Evolutionary conservation across 2,113 vertebrate genomes (phyloP).

Genomic region (Hippocampus comes): DNA sequence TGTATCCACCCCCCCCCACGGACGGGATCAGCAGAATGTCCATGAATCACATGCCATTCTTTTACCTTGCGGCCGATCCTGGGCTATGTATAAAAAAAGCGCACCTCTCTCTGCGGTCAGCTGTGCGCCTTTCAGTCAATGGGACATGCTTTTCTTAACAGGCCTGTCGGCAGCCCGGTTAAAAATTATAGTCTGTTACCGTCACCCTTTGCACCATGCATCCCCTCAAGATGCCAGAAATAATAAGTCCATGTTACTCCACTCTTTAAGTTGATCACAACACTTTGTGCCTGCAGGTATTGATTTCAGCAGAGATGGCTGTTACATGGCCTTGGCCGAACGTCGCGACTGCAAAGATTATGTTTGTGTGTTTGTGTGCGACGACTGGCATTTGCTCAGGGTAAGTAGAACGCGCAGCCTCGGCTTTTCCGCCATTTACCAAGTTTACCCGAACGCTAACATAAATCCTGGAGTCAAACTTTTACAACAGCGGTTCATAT

Average conservation of each 20-base stretch:
- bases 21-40: constrained; percentile 44
- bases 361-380: constrained; percentile 92
- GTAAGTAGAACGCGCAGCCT: constrained; percentile 64
- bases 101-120: constrained; percentile 58
- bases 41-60: constrained; percentile 53
- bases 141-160: constrained; percentile 67
- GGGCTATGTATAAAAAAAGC: constrained; percentile 34
- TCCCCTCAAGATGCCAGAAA: constrained; percentile 39
- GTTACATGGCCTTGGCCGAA: constrained; percentile 90
- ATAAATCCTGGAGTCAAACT: neutral
- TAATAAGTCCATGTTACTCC: constrained; percentile 40
- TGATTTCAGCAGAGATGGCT: constrained; percentile 87
- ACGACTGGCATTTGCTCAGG: constrained; percentile 93
- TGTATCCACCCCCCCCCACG: constrained; percentile 33
- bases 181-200: constrained; percentile 65
- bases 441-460: neutral
- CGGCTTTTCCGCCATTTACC: neutral
- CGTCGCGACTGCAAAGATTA: constrained; percentile 93
- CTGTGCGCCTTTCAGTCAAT: constrained; percentile 66
- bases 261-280: constrained; percentile 10
- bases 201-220: constrained; percentile 30
- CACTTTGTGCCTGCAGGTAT: constrained; percentile 72
- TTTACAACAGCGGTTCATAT: neutral
- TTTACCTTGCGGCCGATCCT: constrained; percentile 54
- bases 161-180: constrained; percentile 62